Conservation (phyloP, 2,797 vertebrate species). For the Hippoglossus hippoglossus region DNA sequence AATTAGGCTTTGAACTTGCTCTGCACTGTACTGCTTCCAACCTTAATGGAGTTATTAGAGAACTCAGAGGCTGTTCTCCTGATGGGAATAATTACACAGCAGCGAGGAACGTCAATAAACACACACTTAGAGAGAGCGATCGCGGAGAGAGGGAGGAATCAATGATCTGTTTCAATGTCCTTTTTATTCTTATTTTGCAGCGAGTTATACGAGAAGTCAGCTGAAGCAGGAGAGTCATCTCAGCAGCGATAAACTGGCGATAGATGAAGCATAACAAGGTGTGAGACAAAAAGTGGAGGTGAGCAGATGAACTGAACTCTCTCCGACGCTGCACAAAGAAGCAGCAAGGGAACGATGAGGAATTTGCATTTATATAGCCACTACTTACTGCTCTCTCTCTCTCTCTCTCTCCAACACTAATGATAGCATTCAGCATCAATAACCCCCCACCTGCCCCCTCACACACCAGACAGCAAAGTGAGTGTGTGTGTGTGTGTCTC, state of each 20-base stretch:
- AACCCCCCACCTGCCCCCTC: background rate
- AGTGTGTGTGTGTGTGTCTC: background rate
- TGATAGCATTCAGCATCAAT: slow-evolving; percentile 45
- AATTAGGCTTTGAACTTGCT: slow-evolving; percentile 54
- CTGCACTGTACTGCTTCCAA: slow-evolving; percentile 16
- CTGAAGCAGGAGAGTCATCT: background rate
- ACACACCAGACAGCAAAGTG: background rate
- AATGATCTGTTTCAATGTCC: slow-evolving; percentile 36
- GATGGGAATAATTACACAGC: slow-evolving; percentile 59
- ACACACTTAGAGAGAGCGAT: slow-evolving; percentile 23
- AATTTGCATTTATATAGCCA: slow-evolving; percentile 62
- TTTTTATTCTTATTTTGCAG: slow-evolving; percentile 7
- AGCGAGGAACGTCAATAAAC: slow-evolving; percentile 40
- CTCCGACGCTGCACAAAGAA: slow-evolving; percentile 8
- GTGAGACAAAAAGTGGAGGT: slow-evolving; percentile 2
- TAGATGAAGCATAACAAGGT: background rate
- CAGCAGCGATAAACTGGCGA: background rate
- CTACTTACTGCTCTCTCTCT: slow-evolving; percentile 47
- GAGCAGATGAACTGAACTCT: background rate
- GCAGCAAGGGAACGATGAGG: slow-evolving; percentile 14
- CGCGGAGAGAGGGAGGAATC: slow-evolving; percentile 24
- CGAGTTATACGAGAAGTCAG: background rate
- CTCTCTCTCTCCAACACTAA: slow-evolving; percentile 42
- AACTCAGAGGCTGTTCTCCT: slow-evolving; percentile 27
- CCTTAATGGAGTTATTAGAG: slow-evolving; percentile 47